These are phyloP conservation scores for Diarsia rubi DNA, from an alignment of 2,888 invertebrate species.

Conservation along the genomic window DNA sequence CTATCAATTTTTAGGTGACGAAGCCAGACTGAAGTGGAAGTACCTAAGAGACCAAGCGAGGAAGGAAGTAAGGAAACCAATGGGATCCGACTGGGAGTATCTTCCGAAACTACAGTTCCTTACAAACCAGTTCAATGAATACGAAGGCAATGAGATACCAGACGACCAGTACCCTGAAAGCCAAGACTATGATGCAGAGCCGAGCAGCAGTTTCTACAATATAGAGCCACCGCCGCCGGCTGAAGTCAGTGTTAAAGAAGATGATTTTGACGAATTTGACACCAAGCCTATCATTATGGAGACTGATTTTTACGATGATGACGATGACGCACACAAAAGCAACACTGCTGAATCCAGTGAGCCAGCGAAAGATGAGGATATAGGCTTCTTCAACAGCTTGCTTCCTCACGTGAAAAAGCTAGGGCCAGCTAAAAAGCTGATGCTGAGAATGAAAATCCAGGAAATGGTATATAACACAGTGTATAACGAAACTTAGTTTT, in stretches of 20 bases:
- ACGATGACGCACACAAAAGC: conserved; percentile 82
- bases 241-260: conserved; percentile 78
- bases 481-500: conserved; percentile 80
- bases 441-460: conserved; percentile 88
- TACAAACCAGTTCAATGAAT: conserved; percentile 87
- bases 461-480: conserved; percentile 88
- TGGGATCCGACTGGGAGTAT: conserved; percentile 86
- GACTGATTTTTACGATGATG: conserved; percentile 88
- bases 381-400: conserved; percentile 87
- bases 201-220: conserved; percentile 76
- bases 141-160: conserved; percentile 79
- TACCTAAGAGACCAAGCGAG: conserved; percentile 87
- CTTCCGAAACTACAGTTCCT: conserved; percentile 85
- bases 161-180: conserved; percentile 76
- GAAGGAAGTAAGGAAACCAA: conserved; percentile 85
- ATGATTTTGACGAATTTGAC: conserved; percentile 88
- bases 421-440: conserved; percentile 86
- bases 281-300: conserved; percentile 88
- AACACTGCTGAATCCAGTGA: conserved; percentile 68
- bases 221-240: conserved; percentile 74
- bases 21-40: conserved; percentile 88
- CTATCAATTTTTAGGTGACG: conserved; percentile 77
- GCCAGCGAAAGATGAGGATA: conserved; percentile 84
- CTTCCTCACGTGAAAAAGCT: conserved; percentile 87
- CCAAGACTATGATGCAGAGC: conserved; percentile 78